Evolutionary conservation across 2,888 invertebrate genomes (phyloP).

Genomic region (Mythimna albipuncta): DNA sequence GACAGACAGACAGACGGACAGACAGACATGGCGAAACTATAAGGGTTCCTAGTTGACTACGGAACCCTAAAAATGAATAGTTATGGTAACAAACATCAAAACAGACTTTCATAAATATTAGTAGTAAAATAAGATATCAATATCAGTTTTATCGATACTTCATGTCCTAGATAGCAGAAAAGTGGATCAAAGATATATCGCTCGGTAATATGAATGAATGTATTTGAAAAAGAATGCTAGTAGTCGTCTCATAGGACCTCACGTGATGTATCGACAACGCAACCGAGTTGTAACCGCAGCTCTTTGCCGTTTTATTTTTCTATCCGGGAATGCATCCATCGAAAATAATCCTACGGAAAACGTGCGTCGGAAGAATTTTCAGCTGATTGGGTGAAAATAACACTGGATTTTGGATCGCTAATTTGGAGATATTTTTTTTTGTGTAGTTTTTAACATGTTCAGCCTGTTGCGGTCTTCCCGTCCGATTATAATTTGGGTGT

Average conservation of each 20-base stretch:
- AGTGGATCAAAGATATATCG: constrained; percentile 10
- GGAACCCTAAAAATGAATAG: no score
- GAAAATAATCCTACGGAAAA: constrained; percentile 25
- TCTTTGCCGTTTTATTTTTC: constrained; percentile 40
- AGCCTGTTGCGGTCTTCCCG: no score
- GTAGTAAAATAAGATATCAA: neutral
- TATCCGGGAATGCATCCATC: constrained; percentile 22
- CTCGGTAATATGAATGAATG: constrained; percentile 31
- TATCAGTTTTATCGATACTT: neutral
- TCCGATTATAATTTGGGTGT: no score
- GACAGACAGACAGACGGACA: no score
- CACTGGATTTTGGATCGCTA: neutral
- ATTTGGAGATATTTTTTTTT: neutral
- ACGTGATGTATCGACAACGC: constrained; percentile 36
- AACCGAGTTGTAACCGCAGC: constrained; percentile 21
- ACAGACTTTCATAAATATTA: neutral
- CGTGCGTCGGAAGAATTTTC: constrained; percentile 7
- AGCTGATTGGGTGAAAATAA: neutral
- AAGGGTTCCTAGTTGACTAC: no score
- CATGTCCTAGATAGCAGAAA: neutral
- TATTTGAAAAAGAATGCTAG: constrained; percentile 20
- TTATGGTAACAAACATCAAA: neutral
- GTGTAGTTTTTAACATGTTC: neutral
- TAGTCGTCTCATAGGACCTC: constrained; percentile 20
- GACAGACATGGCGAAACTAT: no score